Conservation (phyloP, 2,797 vertebrate species). For the Novumbra hubbsi region DNA sequence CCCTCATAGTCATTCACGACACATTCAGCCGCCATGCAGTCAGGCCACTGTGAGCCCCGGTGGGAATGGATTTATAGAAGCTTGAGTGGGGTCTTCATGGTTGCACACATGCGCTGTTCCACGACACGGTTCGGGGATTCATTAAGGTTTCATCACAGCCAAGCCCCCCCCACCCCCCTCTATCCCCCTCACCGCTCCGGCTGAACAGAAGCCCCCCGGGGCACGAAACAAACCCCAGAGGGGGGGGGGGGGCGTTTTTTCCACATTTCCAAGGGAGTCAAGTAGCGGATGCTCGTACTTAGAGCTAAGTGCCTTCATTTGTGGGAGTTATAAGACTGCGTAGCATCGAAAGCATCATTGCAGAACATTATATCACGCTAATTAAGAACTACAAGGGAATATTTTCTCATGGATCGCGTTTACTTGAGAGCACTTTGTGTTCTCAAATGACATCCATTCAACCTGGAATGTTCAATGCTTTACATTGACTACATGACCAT, state of each 20-base stretch:
- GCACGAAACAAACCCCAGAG: neutral
- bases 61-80: neutral
- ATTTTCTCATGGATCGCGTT: neutral
- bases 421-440: neutral
- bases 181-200: neutral
- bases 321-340: neutral
- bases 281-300: neutral
- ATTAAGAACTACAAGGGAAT: neutral
- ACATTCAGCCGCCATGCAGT: neutral
- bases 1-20: neutral
- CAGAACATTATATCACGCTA: neutral
- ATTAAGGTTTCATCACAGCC: constrained; percentile 3
- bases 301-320: neutral
- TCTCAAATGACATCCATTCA: neutral
- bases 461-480: neutral
- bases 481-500: neutral
- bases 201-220: neutral
- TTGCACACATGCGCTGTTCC: neutral
- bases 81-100: neutral
- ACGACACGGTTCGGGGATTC: neutral
- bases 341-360: neutral
- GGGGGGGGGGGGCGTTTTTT: neutral
- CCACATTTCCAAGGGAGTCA: neutral
- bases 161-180: neutral
- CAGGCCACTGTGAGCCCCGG: neutral